Evolutionary conservation across 2,888 invertebrate genomes (phyloP).

Genomic region (Cheilosia grossa): DNA sequence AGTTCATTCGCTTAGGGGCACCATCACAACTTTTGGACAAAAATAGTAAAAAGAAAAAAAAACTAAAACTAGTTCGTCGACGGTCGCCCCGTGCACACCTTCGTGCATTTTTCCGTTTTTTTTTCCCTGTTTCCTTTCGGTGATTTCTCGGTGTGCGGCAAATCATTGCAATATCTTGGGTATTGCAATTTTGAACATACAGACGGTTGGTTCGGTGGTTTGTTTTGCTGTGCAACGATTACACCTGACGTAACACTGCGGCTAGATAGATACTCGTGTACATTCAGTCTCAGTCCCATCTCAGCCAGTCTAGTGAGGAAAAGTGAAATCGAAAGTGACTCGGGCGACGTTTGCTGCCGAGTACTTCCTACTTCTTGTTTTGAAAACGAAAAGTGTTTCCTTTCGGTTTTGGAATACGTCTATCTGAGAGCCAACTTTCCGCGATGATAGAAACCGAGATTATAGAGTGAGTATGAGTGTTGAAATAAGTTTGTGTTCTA

Average conservation of each 20-base stretch:
- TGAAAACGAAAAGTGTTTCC: constrained; percentile 34
- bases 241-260: constrained; percentile 64
- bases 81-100: constrained; percentile 51
- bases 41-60: not conserved
- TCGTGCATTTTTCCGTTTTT: constrained; percentile 29
- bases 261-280: constrained; percentile 52
- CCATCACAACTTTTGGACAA: constrained; percentile 40
- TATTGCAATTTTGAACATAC: constrained; percentile 64
- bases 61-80: constrained; percentile 62
- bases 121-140: constrained; percentile 62
- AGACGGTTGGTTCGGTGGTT: constrained; percentile 46
- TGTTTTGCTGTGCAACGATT: constrained; percentile 44
- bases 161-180: constrained; percentile 61
- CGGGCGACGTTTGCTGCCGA: constrained; percentile 29
- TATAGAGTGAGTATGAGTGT: constrained; percentile 57
- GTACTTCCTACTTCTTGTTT: constrained; percentile 58
- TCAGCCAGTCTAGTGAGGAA: constrained; percentile 49
- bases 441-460: constrained; percentile 68
- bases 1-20: constrained; percentile 36
- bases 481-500: no score
- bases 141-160: constrained; percentile 52
- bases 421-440: not conserved
- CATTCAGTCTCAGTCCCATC: constrained; percentile 53
- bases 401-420: constrained; percentile 3
- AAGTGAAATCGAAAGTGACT: constrained; percentile 74